Conservation (phyloP, 2,113 vertebrate genomes). For the Ceyx margarethae region DNA sequence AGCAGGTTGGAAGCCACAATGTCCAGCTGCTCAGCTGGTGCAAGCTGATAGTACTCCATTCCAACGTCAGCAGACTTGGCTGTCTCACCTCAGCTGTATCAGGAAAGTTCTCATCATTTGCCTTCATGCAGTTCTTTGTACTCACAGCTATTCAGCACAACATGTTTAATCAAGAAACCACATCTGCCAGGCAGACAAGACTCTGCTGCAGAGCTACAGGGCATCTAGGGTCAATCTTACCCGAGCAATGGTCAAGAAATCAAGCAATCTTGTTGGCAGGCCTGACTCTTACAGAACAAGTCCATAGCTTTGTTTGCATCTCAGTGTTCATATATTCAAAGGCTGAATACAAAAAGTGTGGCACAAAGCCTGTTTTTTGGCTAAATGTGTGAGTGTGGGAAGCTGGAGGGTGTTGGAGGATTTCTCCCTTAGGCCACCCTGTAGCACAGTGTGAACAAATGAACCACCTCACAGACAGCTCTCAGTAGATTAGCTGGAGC, state of each 20-base stretch:
- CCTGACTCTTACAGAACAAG: not conserved
- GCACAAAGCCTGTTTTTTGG: not conserved
- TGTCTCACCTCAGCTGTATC: not conserved
- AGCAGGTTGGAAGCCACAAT: not conserved
- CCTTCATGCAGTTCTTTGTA: not conserved
- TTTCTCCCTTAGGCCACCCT: not conserved
- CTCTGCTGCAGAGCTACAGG: not conserved
- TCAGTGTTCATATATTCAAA: not conserved
- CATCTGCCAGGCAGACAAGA: not conserved
- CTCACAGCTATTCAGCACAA: not conserved
- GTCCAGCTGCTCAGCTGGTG: slow-evolving; percentile 43
- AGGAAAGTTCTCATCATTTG: not conserved
- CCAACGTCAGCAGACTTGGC: slow-evolving; percentile 19
- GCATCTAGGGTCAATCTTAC: not conserved
- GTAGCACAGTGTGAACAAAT: not conserved
- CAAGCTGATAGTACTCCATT: not conserved
- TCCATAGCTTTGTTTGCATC: not conserved
- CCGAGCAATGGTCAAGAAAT: not conserved
- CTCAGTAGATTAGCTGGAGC: not conserved
- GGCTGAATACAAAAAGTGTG: not conserved
- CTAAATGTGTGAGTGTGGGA: not conserved
- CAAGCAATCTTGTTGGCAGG: fast-evolving
- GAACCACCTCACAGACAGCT: not conserved
- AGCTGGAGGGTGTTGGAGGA: not conserved
- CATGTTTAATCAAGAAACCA: not conserved